Conservation (phyloP, 2,888 invertebrate genomes). For the Chelonus formosanus region DNA sequence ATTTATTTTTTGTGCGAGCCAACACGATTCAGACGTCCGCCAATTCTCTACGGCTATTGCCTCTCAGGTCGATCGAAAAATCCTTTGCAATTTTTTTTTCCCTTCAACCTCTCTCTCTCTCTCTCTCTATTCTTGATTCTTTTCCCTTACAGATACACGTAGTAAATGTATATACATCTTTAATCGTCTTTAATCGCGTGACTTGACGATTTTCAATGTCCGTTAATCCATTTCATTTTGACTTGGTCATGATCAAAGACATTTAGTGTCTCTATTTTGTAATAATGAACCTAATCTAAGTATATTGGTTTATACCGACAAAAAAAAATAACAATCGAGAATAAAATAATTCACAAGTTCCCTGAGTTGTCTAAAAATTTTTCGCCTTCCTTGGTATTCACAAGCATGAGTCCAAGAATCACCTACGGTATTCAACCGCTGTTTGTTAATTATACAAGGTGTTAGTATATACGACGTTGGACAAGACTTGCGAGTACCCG, state of each 20-base stretch:
- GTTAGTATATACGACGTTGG: too few species aligned
- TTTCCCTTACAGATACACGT: neutral
- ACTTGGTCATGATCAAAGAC: conserved; percentile 30
- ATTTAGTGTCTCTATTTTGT: neutral
- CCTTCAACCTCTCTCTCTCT: neutral
- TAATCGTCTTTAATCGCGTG: conserved; percentile 29
- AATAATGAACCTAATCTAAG: too few species aligned
- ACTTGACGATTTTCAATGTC: conserved; percentile 27
- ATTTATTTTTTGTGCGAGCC: conserved; percentile 28
- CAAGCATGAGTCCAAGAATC: too few species aligned
- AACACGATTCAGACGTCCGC: conserved; percentile 30
- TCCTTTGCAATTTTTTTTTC: conserved; percentile 12
- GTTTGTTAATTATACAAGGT: too few species aligned
- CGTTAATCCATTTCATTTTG: conserved; percentile 34
- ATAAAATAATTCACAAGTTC: too few species aligned
- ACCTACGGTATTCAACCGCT: too few species aligned
- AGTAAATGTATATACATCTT: neutral
- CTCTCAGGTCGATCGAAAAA: conserved; percentile 30
- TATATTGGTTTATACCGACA: too few species aligned
- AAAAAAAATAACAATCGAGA: too few species aligned
- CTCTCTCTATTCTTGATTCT: conserved; percentile 3
- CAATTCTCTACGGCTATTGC: conserved; percentile 46
- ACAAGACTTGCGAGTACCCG: too few species aligned
- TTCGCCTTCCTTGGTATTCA: too few species aligned
- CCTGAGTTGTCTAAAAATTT: too few species aligned